These are phyloP conservation scores for Florisuga fusca DNA, from an alignment of 2,797 vertebrate species.

Conservation along the genomic window DNA sequence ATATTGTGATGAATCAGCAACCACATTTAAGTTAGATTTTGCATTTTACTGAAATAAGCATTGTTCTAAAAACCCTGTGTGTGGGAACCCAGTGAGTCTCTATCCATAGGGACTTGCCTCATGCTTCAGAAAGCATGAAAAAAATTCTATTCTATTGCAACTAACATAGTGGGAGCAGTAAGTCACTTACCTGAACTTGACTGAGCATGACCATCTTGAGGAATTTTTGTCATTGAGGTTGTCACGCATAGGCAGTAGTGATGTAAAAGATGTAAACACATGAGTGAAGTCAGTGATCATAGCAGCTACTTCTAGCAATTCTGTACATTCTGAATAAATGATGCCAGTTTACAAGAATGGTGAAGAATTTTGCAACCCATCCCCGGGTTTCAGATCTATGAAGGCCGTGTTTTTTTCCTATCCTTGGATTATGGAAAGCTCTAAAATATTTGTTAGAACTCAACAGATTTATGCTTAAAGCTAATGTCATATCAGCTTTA, in stretches of 20 bases:
- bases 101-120: background rate
- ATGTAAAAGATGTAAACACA: background rate
- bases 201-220: background rate
- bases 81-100: background rate
- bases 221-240: background rate
- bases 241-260: background rate
- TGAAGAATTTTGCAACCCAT: background rate
- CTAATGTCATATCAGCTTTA: background rate
- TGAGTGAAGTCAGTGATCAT: fast-evolving
- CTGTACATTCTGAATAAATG: background rate
- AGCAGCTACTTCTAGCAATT: background rate
- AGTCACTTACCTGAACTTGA: background rate
- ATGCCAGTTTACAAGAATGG: background rate
- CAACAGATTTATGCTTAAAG: background rate
- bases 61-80: background rate
- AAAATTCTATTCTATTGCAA: background rate
- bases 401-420: background rate
- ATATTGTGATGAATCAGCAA: background rate
- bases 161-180: background rate
- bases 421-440: background rate
- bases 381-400: background rate
- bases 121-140: background rate
- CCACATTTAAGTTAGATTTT: fast-evolving
- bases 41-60: background rate
- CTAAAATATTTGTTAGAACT: background rate